A percentile compares a stretch with the other conserved stretches of the same genome.
Evolutionary conservation across 2,113 vertebrate genomes (phyloP).

Genomic region (Dromiciops gliroides): DNA sequence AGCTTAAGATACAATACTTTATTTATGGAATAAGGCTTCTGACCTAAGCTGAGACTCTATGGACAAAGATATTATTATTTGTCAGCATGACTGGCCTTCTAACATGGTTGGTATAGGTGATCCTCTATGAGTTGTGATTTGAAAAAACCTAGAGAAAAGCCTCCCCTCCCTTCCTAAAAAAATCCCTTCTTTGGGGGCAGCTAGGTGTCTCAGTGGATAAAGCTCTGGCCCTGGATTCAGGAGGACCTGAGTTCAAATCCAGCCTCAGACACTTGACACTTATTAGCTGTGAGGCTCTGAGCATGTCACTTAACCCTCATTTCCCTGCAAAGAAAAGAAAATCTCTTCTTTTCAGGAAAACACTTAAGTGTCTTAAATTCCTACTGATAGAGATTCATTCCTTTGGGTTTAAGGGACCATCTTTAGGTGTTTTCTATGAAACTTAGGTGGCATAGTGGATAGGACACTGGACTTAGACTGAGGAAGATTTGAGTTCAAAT

Average conservation of each 20-base stretch:
- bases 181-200: no score
- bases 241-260: no score
- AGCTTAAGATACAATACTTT: background rate
- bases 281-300: no score
- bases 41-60: constrained; percentile 8
- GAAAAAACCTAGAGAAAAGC: background rate
- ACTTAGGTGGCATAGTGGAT: background rate
- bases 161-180: background rate
- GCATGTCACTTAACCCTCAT: no score
- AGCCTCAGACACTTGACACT: no score
- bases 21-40: constrained; percentile 29
- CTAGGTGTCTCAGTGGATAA: no score
- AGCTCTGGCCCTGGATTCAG: no score
- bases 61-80: background rate
- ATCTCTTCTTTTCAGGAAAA: background rate
- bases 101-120: background rate
- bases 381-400: background rate
- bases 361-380: background rate
- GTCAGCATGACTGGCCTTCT: background rate
- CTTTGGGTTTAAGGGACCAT: background rate
- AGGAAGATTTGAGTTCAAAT: background rate
- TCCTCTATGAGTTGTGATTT: background rate
- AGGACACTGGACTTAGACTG: background rate
- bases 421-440: background rate
- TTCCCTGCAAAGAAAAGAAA: no score